Evolutionary conservation across 1,140 invertebrate species (phyloP).

Genomic region (Bombus consobrinus): DNA sequence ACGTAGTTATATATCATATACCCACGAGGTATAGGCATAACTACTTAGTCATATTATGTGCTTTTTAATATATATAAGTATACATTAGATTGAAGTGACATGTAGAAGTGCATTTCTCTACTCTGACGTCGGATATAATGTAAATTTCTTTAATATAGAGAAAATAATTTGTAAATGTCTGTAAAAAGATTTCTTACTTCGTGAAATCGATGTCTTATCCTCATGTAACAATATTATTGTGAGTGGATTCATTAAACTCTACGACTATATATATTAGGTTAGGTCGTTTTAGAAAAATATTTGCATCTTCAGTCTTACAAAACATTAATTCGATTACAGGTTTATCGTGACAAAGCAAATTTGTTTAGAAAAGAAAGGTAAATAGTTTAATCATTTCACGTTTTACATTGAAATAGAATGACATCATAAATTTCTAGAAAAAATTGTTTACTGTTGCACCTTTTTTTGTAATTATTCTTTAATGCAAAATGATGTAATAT

Average conservation of each 20-base stretch:
- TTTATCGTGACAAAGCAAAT: conserved; percentile 27
- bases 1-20: background rate
- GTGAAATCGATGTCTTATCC: background rate
- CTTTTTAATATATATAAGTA: background rate
- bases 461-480: conserved; percentile 1
- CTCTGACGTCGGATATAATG: conserved; percentile 1
- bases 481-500: background rate
- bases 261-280: background rate
- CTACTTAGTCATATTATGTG: background rate
- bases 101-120: background rate
- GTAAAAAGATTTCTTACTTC: background rate
- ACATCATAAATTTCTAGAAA: background rate
- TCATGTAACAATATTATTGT: background rate
- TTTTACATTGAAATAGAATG: background rate
- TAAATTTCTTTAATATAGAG: conserved; percentile 16
- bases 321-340: conserved; percentile 14
- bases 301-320: background rate
- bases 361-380: background rate
- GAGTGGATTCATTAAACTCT: background rate
- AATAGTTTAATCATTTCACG: background rate
- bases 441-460: background rate
- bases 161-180: background rate
- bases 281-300: conserved; percentile 12
- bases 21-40: background rate
- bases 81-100: background rate